These are phyloP conservation scores for Hesperophylax magnus DNA, from an alignment of 1,140 invertebrate genomes.

Conservation along the genomic window DNA sequence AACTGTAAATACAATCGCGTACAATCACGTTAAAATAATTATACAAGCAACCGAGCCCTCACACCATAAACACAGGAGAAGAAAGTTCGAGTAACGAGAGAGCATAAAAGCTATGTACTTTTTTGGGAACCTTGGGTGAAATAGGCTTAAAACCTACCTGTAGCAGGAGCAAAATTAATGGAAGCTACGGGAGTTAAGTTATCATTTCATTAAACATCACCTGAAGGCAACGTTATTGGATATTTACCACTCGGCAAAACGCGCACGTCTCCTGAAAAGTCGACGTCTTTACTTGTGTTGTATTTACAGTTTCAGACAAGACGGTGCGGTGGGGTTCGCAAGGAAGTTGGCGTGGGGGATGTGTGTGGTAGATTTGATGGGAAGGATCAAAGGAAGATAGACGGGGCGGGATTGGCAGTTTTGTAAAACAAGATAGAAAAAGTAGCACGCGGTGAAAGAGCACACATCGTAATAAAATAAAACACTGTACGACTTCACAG, in stretches of 20 bases:
- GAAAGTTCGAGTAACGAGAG: too few relatives aligned
- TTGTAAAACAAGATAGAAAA: neutral
- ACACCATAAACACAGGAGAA: too few relatives aligned
- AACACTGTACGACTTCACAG: too few relatives aligned
- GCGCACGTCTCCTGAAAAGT: neutral
- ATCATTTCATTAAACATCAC: conserved; percentile 32
- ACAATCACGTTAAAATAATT: too few relatives aligned
- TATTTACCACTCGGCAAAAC: conserved; percentile 13
- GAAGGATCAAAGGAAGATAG: conserved; percentile 1
- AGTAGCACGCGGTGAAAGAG: too few relatives aligned
- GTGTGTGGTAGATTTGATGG: neutral
- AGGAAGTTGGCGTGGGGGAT: neutral
- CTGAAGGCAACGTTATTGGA: conserved; percentile 7
- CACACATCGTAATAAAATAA: too few relatives aligned
- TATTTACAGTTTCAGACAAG: conserved; percentile 7
- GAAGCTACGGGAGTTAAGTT: neutral
- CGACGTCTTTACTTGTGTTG: conserved; percentile 4
- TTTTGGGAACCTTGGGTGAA: too few relatives aligned
- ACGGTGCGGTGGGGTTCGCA: neutral
- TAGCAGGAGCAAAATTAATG: neutral
- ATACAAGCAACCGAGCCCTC: too few relatives aligned
- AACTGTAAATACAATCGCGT: too few relatives aligned
- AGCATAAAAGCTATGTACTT: too few relatives aligned
- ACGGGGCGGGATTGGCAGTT: neutral
- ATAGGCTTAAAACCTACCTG: neutral